These are phyloP conservation scores for Scarus forsteni DNA, from an alignment of 2,797 vertebrate genomes.

Conservation along the genomic window DNA sequence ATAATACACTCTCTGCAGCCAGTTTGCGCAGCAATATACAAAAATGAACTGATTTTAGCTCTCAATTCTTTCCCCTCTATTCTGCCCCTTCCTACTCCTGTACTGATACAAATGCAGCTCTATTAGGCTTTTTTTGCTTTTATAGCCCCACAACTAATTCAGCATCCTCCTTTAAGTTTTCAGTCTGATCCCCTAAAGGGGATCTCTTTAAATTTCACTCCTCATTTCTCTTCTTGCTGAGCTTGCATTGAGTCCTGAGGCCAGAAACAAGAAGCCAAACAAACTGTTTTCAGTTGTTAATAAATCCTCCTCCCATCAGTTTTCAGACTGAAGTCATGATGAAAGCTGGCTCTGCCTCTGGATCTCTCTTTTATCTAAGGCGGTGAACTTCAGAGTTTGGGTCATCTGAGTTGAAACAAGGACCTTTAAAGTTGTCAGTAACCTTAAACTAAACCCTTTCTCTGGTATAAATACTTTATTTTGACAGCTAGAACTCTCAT, in stretches of 20 bases:
- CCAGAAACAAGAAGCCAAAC: not conserved
- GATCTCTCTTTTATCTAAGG: conserved; percentile 19
- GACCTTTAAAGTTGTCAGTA: not conserved
- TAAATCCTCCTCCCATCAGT: conserved; percentile 3
- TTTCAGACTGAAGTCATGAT: not conserved
- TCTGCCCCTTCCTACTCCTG: not conserved
- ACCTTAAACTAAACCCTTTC: not conserved
- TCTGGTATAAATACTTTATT: not conserved
- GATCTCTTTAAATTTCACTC: not conserved
- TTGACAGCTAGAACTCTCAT: not conserved
- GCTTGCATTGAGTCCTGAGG: not conserved
- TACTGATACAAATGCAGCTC: not conserved
- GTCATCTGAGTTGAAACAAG: not conserved
- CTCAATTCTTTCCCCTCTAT: not conserved
- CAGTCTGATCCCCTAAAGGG: not conserved
- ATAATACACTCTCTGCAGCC: no score
- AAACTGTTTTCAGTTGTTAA: not conserved
- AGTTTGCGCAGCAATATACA: not conserved
- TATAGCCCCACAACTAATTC: not conserved
- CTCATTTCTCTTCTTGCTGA: not conserved
- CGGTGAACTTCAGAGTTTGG: conserved; percentile 12
- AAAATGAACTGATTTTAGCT: not conserved
- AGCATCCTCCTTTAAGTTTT: conserved; percentile 2
- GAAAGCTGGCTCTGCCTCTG: not conserved
- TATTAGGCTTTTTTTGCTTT: not conserved